Percentiles rank a stretch among this genome's conserved stretches.
Evolutionary conservation across 2,113 vertebrate species (phyloP).

Genomic region (Cromileptes altivelis): DNA sequence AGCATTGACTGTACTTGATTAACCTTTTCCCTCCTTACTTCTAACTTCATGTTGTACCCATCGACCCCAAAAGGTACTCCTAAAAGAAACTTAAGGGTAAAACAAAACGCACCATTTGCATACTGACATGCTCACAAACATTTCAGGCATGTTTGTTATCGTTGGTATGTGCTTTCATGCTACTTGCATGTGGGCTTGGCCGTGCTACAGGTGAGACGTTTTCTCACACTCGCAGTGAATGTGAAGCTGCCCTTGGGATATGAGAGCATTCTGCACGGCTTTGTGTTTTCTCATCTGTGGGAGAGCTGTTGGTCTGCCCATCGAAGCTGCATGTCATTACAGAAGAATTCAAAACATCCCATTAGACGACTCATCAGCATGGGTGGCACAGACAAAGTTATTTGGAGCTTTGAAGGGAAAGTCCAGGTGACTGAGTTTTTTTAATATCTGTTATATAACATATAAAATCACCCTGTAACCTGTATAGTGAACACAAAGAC

Average conservation of each 20-base stretch:
- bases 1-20: neutral
- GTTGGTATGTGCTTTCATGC: slow-evolving; percentile 11
- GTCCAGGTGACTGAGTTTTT: neutral
- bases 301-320: slow-evolving; percentile 39
- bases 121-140: slow-evolving; percentile 1
- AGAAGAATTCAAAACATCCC: slow-evolving; percentile 65
- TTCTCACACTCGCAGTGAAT: slow-evolving; percentile 33
- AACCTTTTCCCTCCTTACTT: neutral
- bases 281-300: slow-evolving; percentile 19
- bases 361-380: slow-evolving; percentile 21
- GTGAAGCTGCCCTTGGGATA: slow-evolving; percentile 21
- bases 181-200: slow-evolving; percentile 15
- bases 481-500: neutral
- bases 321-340: slow-evolving; percentile 20
- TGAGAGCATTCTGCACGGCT: neutral
- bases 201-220: slow-evolving; percentile 48
- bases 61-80: neutral
- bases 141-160: neutral
- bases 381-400: neutral
- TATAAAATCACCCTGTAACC: too few relatives aligned
- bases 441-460: neutral
- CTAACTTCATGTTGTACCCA: too few relatives aligned
- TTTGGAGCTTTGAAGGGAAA: neutral
- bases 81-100: neutral
- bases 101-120: neutral